phyloP scores from a whole-genome alignment of 2,888 invertebrate genomes.

The Sinhomidia bicolor region DNA sequence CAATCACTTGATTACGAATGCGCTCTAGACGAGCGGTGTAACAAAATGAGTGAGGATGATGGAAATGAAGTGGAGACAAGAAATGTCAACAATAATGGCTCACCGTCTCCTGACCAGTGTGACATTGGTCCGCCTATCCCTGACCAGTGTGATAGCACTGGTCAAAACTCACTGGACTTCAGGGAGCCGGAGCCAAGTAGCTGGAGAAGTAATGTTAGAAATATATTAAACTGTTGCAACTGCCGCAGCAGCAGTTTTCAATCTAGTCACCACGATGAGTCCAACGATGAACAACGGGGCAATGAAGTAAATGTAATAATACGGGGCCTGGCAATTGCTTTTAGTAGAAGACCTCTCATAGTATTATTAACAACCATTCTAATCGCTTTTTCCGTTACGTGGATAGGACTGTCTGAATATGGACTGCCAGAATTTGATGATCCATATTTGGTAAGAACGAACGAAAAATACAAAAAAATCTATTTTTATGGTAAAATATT shows the following conservation, averaged over 20 bases:
- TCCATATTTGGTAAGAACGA: constrained; percentile 87
- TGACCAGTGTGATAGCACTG: background rate
- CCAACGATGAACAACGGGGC: background rate
- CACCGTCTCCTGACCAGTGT: background rate
- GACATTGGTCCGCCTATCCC: background rate
- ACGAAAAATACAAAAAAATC: background rate
- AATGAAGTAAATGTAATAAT: constrained; percentile 1
- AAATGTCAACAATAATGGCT: constrained; percentile 45
- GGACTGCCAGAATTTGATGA: constrained; percentile 91
- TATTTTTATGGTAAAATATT: background rate
- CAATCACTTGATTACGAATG: too few species aligned
- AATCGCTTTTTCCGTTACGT: constrained; percentile 66
- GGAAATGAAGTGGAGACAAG: background rate
- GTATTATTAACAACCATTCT: constrained; percentile 71
- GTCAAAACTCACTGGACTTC: background rate
- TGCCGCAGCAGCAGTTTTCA: constrained; percentile 17
- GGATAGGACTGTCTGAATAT: constrained; percentile 76
- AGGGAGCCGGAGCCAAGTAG: background rate
- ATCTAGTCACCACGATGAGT: constrained; percentile 54
- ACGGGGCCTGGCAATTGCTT: constrained; percentile 57
- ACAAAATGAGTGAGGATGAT: constrained; percentile 64
- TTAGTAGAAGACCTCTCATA: constrained; percentile 75
- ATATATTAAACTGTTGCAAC: background rate
- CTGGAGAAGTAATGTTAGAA: background rate
- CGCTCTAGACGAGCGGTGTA: background rate